Evolutionary conservation across 2,113 vertebrate genomes (phyloP), one percentile per base, ranked within the genome.

Genomic region (Heterotilapia buettikoferi): DNA sequence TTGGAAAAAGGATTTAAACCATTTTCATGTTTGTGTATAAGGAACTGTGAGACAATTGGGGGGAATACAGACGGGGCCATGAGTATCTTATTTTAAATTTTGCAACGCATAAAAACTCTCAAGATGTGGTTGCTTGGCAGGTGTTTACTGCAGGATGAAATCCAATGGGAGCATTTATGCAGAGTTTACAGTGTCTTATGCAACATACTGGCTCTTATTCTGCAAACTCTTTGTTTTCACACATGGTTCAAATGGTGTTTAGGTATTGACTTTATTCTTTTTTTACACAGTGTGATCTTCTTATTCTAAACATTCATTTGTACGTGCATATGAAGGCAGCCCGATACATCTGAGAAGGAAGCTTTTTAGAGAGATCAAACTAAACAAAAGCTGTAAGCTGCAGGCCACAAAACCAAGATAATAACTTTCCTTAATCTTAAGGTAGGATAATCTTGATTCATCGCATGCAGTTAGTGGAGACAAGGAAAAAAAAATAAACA

Each of bases 181-280:
- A 50, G 43, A 11, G 14, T 47, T 73, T 26, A 9, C 38, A 1
- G n/a, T 43, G 12, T 16, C 45, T 71, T 71, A 1, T 24, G 3
- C 66, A 24, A 14, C 38, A 1, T 1, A 0, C 33, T 16, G 7
- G 36, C 11, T 68, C 11, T 68, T 21, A 68, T 40, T 40, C n/a
- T 40, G 36, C 38, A 73, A 43, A 73, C 5, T 43, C 38, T 24
- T 16, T 47, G 21, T 6, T 73, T 45, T 5, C 14, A 47, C 19
- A 76, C 24, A 29, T 18, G 68, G 2, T 29, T 73, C 2, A 73
- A 73, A 47, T 45, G 6, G 40, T 45, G 40, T 73, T 45, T 1
- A 45, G 11, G 0, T 2, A 21, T 1, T 68, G 56, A 71, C 38
- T 43, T 47, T 2, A 76, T 0, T 76, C 16, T 76, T 76, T 3